Base-by-base conservation (phyloP, 2,113 vertebrate species). In the Zingel zingel region DNA sequence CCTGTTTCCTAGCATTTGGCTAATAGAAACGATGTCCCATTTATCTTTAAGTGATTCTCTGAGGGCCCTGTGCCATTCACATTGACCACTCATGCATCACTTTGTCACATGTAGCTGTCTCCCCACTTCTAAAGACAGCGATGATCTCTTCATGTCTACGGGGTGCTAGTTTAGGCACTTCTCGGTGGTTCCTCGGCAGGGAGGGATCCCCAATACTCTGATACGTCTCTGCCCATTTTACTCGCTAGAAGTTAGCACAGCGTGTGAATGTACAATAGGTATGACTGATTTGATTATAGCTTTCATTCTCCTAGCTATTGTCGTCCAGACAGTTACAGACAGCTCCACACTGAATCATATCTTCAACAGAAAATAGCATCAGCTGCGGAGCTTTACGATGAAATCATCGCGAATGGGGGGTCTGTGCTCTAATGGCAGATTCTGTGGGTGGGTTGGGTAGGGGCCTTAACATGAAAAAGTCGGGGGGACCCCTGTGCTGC, bases 211-310 rank as follows among this genome's bases (percentile, higher is more conserved):
- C 71, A 23, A 6, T 1, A 45, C 57, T 11, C 64, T 59, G 66
- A 47, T 59, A 12, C 39, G 30, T 64, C 21, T 16, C 62, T 59
- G 27, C 27, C 27, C 47, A 39, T 33, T 74, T 27, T 45, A 1
- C 71, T 78, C 43, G 18, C 76, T 59, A 18, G 74, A 81, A 88
- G 79, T 77, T 66, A 75, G 47, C 54, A 7, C 82, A 76, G 77
- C n/a, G 56, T 72, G 84, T 88, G 76, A 33, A 81, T 77, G 70
- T 74, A 33, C 77, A 79, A 80, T 58, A 74, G 53, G 53, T 83
- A 83, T 86, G 86, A 86, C 81, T 84, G 83, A 82, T 86, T 84
- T 92, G 84, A 89, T 87, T 88, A 82, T 67, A 85, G 82, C 58
- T 86, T 82, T 86, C 81, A 36, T 43, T 77, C 56, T 62, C 48